These are phyloP conservation scores for Delia radicum DNA, from an alignment of 1,140 invertebrate genomes.

Conservation along the genomic window DNA sequence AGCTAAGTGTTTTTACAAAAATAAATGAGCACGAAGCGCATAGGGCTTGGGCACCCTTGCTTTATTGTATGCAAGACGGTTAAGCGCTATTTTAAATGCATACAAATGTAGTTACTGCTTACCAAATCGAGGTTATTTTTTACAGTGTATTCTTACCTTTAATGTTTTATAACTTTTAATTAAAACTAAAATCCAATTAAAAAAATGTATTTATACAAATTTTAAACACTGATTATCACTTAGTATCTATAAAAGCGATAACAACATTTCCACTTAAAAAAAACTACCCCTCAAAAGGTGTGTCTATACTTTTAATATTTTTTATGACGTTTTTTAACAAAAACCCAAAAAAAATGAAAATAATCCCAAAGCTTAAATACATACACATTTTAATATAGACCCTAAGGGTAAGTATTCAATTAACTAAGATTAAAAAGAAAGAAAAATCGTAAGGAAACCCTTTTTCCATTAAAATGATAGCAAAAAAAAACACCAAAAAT, in stretches of 20 bases:
- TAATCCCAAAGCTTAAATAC: background rate
- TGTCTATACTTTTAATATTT: background rate
- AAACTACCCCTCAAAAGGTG: background rate
- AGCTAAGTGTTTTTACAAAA: no score
- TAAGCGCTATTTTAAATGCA: no score
- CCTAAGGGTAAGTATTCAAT: background rate
- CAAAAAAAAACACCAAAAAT: background rate
- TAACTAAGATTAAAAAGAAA: background rate
- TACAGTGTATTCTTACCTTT: no score
- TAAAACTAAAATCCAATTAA: background rate
- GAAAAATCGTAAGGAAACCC: background rate
- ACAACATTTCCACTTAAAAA: background rate
- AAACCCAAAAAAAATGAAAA: background rate
- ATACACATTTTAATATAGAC: background rate
- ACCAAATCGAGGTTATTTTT: no score
- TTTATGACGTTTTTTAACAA: background rate
- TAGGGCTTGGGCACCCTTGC: no score
- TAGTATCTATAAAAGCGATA: background rate
- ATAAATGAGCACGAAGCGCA: no score
- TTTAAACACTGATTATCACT: background rate
- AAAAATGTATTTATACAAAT: background rate
- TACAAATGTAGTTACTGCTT: no score
- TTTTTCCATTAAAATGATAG: background rate
- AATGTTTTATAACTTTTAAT: background rate
- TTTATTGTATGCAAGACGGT: no score